Evolutionary conservation across 2,113 vertebrate species (phyloP), one percentile per base, ranked within the genome.

Genomic region (Trachemys scripta): DNA sequence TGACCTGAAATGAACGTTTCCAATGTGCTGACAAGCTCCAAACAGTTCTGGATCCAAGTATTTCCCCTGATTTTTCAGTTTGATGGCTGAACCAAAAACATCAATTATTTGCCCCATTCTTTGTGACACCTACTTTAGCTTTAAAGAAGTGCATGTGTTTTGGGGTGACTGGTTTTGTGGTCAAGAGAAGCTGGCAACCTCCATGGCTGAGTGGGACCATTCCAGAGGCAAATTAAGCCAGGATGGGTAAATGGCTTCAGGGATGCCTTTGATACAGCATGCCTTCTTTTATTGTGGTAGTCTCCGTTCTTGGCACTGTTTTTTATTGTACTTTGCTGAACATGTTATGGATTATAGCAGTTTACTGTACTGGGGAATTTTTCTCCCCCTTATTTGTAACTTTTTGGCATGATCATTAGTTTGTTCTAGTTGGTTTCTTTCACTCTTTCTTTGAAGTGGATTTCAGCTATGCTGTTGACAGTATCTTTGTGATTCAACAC

Each of bases 361-460:
- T 91, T 93, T 72, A 78, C n/a, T 87, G 5, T 16, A 10, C 49
- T 51, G 72, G 72, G 38, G 79, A 31, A 51, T 65, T 83, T 4
- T 20, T 2, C 53, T 17, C 42, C 4, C 6, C 14, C 12, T 89
- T 84, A 84, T 94, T 91, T 80, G 57, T 76, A 25, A 31, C 19
- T 92, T 75, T 78, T 54, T 78, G 65, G 85, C 4, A 49, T 81
- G 4, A 79, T 83, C 76, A 69, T 85, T 85, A 47, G 83, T 94
- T 80, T 82, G 56, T 47, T 42, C 42, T 85, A 89, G 4, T 49
- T 90, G 45, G 3, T 88, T 97, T 96, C 89, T 65, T 94, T 90
- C 50, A 24, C 35, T 25, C 4, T 14, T 22, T 56, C 47, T 92
- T 91, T 87, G 1, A 92, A 90, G 54, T 75, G 42, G 57, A 2